Base-by-base conservation (phyloP, 1,140 invertebrate genomes). In the Drosophila nannoptera region DNA sequence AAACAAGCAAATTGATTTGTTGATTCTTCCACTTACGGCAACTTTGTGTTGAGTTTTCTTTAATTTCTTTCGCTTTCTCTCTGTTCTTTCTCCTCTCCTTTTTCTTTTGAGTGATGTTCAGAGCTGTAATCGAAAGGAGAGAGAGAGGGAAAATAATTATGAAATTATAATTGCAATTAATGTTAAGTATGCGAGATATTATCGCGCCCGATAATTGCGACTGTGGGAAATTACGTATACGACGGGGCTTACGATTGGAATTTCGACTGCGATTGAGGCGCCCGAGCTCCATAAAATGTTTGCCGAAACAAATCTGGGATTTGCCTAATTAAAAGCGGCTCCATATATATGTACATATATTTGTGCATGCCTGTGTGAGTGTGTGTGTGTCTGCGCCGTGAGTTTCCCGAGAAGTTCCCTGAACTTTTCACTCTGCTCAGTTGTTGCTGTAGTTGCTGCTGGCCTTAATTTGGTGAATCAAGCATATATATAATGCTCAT, bases 381-480 rank as follows among this genome's bases (percentile, higher is more conserved):
- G 31, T 33, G 29, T 29, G 35, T 14, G 45, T 31, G 35, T 40
- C 11, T 42, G 38, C 32, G 22, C 4, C 2, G 40, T 31, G 38
- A 12, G 22, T 22, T 22, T 22, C 35, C 46, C 33, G 36, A 58
- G 12, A 14, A 64, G 59, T 64, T 58, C 42, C 42, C 42, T 66
- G 55, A 66, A 71, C 63, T 71, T 66, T 56, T 59, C 16, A 35
- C 46, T n/a, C 32, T 16, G 61, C 53, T 22, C 59, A 62, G 42
- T 68, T 68, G 43, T 50, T 64, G 45, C 52, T 59, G 45, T 46
- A 22, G 45, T 42, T 50, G 54, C 31, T 40, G 71, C 68, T 73
- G 71, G 59, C 75, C 76, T 77, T 77, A 78, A 74, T 77, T 78
- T 78, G 61, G 43, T 64, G 56, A 75, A 75, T 75, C 64, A 36